A percentile compares a stretch with the other conserved stretches of the same genome.
Conservation (phyloP, 2,888 invertebrate genomes). For the Carterocephalus palaemon region DNA sequence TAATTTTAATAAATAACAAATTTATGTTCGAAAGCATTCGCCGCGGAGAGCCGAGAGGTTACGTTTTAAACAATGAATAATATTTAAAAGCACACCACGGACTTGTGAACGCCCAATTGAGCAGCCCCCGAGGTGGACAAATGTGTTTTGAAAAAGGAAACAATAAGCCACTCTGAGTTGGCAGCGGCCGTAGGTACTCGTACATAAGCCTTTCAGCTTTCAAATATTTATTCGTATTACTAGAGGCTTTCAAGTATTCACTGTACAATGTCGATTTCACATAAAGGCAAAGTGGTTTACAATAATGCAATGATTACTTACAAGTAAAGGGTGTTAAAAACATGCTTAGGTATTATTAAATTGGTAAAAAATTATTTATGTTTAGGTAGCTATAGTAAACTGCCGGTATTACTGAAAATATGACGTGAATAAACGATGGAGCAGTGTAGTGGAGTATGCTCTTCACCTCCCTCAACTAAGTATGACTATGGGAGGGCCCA, state of each 20-base stretch:
- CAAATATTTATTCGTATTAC: slow-evolving; percentile 15
- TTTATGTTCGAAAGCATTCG: slow-evolving; percentile 1
- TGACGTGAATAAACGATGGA: too few relatives aligned
- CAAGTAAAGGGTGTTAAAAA: neutral
- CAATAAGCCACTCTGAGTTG: slow-evolving; percentile 26
- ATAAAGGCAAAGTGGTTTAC: neutral
- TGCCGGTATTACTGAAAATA: too few relatives aligned
- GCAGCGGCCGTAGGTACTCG: slow-evolving; percentile 4
- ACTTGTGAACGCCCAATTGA: slow-evolving; percentile 52
- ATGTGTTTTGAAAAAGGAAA: slow-evolving; percentile 26
- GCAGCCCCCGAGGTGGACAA: slow-evolving; percentile 37
- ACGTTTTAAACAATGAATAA: slow-evolving; percentile 38
- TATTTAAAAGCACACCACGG: slow-evolving; percentile 40
- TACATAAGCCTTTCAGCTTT: slow-evolving; percentile 11
- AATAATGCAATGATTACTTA: neutral
- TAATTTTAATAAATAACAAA: too few relatives aligned
- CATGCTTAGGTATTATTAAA: too few relatives aligned
- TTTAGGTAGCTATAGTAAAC: too few relatives aligned
- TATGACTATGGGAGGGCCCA: too few relatives aligned
- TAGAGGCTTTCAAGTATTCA: slow-evolving; percentile 7
- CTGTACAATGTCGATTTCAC: neutral
- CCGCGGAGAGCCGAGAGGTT: slow-evolving; percentile 3
- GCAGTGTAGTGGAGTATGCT: too few relatives aligned
- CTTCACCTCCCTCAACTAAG: too few relatives aligned
- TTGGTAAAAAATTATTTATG: too few relatives aligned